Evolutionary conservation across 2,797 vertebrate species (phyloP).

Genomic region (Momotus momota): DNA sequence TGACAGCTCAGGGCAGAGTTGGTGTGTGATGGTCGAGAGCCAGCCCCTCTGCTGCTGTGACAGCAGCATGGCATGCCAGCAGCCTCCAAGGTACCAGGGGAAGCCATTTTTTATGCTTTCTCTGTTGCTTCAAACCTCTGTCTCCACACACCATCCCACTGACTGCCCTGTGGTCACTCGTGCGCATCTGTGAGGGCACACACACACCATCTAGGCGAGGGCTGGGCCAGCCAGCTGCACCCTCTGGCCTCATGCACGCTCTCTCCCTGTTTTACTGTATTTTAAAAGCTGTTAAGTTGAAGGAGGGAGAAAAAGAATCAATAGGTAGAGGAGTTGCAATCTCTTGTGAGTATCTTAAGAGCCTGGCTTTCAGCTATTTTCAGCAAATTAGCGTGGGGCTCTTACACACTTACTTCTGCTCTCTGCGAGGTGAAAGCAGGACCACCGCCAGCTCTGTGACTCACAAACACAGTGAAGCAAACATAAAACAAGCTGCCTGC

Average conservation of each 20-base stretch:
- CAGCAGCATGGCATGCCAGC: not conserved
- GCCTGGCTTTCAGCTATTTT: constrained; percentile 46
- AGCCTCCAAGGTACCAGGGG: not conserved
- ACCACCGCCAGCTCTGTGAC: constrained; percentile 12
- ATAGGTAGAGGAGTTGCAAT: not conserved
- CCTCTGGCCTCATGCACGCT: not conserved
- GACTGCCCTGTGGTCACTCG: not conserved
- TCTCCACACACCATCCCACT: not conserved
- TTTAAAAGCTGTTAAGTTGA: not conserved
- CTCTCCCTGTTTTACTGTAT: not conserved
- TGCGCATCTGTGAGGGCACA: not conserved
- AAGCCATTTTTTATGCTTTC: not conserved
- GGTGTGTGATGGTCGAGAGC: not conserved
- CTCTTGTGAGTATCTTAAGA: constrained; percentile 3
- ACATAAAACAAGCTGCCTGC: constrained; percentile 28
- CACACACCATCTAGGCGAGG: fast-evolving
- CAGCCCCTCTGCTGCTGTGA: not conserved
- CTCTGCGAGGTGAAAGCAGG: constrained; percentile 39
- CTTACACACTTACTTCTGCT: constrained; percentile 18
- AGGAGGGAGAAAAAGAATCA: not conserved
- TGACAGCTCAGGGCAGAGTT: not conserved
- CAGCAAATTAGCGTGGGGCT: constrained; percentile 38
- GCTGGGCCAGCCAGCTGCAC: not conserved
- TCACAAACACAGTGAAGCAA: constrained; percentile 41
- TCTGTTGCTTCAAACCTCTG: not conserved